A percentile compares a stretch with the other conserved stretches of the same genome.
phyloP scores from a whole-genome alignment of 2,113 vertebrate species.

The Stomatorhinus ivindoensis region DNA sequence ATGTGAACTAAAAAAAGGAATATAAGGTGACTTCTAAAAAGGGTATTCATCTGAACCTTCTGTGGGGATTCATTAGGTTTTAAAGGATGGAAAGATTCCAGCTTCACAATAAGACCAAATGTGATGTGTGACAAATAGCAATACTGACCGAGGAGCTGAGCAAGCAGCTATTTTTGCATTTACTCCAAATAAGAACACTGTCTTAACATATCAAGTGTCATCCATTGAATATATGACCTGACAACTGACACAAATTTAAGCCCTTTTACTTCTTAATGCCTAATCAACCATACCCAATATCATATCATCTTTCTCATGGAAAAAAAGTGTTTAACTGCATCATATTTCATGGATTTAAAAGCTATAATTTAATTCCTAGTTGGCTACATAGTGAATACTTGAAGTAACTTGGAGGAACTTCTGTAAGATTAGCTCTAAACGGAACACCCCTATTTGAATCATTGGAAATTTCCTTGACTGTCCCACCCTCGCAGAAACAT shows the following conservation, averaged over 20 bases:
- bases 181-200: constrained; percentile 55
- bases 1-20: not conserved
- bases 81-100: not conserved
- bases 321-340: not conserved
- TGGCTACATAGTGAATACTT: not conserved
- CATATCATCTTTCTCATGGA: not conserved
- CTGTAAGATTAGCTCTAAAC: not conserved
- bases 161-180: constrained; percentile 54
- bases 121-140: not conserved
- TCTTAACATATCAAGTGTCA: constrained; percentile 50
- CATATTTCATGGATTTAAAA: not conserved
- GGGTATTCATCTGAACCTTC: not conserved
- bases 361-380: not conserved
- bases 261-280: constrained; percentile 35
- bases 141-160: constrained; percentile 10
- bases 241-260: constrained; percentile 25
- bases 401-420: not conserved
- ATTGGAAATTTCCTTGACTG: not conserved
- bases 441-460: not conserved
- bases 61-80: not conserved
- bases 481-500: not conserved
- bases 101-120: not conserved
- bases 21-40: not conserved
- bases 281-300: constrained; percentile 28
- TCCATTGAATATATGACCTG: constrained; percentile 32